Percentiles rank a stretch among this genome's conserved stretches.
phyloP scores from a whole-genome alignment of 2,113 vertebrate species.

The Hyla sarda region DNA sequence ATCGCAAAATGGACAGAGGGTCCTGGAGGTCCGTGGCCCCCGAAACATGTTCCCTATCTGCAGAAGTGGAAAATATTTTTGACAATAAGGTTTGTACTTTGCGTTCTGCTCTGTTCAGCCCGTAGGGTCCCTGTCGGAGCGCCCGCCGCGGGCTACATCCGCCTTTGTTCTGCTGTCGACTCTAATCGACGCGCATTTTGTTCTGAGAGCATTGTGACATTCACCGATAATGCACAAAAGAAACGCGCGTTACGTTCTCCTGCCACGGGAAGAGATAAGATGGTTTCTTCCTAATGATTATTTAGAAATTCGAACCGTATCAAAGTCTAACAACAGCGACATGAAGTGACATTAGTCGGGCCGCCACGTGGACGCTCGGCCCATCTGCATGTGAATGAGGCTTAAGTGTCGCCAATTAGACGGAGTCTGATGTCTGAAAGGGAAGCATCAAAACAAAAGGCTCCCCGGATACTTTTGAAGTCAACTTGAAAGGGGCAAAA shows the following conservation, averaged over 20 bases:
- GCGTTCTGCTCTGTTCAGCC: not conserved
- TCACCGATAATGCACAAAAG: conserved; percentile 17
- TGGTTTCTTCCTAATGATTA: not conserved
- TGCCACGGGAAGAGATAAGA: not conserved
- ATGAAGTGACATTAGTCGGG: not conserved
- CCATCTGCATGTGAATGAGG: conserved; percentile 15
- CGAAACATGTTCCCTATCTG: conserved; percentile 6
- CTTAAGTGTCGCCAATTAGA: not conserved
- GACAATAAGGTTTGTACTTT: conserved; percentile 31
- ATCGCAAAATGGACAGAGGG: too few species aligned
- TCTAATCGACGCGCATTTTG: conserved; percentile 33
- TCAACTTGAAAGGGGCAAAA: not conserved
- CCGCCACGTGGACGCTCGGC: not conserved
- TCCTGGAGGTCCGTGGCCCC: not conserved
- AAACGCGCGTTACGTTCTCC: not conserved
- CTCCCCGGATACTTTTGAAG: not conserved
- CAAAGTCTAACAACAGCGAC: conserved; percentile 5
- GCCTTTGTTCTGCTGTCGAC: conserved; percentile 31
- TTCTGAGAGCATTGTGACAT: conserved; percentile 40
- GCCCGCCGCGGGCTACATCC: not conserved
- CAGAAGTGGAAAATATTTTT: not conserved
- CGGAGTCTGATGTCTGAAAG: not conserved
- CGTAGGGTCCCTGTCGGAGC: not conserved
- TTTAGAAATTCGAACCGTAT: conserved; percentile 28
- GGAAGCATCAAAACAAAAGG: not conserved